These are phyloP conservation scores for Trichechus manatus DNA, from an alignment of 2,113 vertebrate species.

Conservation along the genomic window DNA sequence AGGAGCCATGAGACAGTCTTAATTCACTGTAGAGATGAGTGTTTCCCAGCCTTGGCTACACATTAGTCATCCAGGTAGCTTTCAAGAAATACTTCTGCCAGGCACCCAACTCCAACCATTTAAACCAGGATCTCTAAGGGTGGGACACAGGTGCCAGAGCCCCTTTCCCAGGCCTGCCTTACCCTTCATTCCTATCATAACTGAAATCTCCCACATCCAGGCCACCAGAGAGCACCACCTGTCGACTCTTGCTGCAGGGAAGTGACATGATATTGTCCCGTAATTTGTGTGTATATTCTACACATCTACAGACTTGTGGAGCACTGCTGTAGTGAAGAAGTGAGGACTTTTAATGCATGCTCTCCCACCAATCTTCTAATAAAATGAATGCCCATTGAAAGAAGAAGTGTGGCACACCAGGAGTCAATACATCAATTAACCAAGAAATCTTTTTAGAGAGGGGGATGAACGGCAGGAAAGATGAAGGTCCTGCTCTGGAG, in stretches of 20 bases:
- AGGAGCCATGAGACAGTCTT: background rate
- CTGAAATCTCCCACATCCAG: background rate
- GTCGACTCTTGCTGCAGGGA: background rate
- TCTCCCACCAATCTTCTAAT: slow-evolving; percentile 45
- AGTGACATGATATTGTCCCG: background rate
- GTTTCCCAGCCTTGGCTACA: background rate
- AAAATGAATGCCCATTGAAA: slow-evolving; percentile 54
- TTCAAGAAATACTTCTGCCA: background rate
- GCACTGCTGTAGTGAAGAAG: background rate
- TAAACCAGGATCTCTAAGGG: background rate
- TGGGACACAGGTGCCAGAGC: background rate
- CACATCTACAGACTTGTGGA: background rate
- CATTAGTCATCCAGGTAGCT: background rate
- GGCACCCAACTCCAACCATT: background rate
- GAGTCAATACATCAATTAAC: slow-evolving; percentile 55
- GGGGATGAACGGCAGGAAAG: slow-evolving; percentile 36
- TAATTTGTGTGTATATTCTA: background rate
- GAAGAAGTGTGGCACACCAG: background rate
- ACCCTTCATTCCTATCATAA: background rate
- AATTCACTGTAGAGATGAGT: background rate
- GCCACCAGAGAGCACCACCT: background rate
- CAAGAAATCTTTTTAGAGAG: slow-evolving; percentile 44
- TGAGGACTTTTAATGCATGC: background rate
- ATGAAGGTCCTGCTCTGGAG: background rate
- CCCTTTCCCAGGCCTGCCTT: background rate